Evolutionary conservation across 2,888 invertebrate genomes (phyloP).

Genomic region (Brachylomia viminalis): DNA sequence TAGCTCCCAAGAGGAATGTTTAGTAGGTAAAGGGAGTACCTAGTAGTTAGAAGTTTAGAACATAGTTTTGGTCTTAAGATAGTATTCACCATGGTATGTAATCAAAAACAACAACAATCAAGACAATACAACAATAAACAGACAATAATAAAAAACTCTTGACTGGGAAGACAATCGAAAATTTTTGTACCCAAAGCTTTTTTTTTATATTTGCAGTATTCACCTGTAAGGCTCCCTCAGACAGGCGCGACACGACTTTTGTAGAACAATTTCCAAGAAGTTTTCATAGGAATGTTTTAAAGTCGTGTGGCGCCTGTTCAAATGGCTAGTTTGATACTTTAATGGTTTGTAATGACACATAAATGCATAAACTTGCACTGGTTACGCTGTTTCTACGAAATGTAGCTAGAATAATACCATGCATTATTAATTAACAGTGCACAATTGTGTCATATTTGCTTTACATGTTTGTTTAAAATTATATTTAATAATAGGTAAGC

Average conservation of each 20-base stretch:
- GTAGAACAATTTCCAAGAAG: no score
- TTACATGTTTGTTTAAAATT: slow-evolving; percentile 21
- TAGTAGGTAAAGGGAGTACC: neutral
- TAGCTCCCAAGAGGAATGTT: slow-evolving; percentile 30
- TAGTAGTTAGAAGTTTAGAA: slow-evolving; percentile 1
- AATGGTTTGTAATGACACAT: neutral
- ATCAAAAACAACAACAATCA: no score
- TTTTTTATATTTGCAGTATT: neutral
- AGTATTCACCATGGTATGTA: neutral
- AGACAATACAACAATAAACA: no score
- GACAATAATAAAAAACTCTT: no score
- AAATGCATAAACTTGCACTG: neutral
- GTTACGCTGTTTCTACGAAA: neutral
- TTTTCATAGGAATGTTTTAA: no score
- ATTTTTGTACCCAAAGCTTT: neutral
- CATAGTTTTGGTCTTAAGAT: neutral
- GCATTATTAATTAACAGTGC: slow-evolving; percentile 28
- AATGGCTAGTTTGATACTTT: no score
- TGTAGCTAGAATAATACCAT: slow-evolving; percentile 19
- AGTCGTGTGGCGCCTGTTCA: no score
- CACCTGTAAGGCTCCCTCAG: no score
- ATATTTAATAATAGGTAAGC: slow-evolving; percentile 22
- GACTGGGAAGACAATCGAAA: neutral
- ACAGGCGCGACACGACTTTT: no score
- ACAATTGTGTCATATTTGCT: slow-evolving; percentile 33